These are phyloP conservation scores for Falco columbarius DNA, from an alignment of 2,797 vertebrate genomes.

Conservation along the genomic window DNA sequence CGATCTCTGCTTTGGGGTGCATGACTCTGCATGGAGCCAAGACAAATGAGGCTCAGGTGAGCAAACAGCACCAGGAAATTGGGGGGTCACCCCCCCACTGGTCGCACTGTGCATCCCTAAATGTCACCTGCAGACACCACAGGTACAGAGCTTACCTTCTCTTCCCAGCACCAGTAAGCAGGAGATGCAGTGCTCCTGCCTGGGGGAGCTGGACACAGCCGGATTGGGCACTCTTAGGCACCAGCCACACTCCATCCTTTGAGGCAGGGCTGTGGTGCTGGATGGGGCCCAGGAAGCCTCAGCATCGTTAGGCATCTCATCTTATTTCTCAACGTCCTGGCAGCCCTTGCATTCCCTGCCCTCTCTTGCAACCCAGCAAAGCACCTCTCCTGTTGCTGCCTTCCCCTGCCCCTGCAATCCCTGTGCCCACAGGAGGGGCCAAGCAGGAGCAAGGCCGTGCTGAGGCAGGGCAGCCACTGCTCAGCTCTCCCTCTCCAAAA, in stretches of 20 bases:
- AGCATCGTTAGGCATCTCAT: neutral
- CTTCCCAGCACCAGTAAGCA: neutral
- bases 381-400: neutral
- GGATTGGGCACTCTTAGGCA: neutral
- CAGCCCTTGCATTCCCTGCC: neutral
- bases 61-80: neutral
- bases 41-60: neutral
- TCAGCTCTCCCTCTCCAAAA: neutral
- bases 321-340: neutral
- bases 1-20: neutral
- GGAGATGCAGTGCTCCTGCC: neutral
- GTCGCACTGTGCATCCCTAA: neutral
- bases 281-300: neutral
- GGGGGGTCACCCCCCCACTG: fast-evolving
- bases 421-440: neutral
- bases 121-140: neutral
- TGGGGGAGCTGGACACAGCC: neutral
- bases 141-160: neutral
- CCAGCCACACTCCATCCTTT: neutral
- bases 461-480: neutral
- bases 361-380: neutral
- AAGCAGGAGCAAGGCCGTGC: neutral
- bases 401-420: neutral
- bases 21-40: neutral
- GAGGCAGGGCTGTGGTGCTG: neutral